Conservation (phyloP, 2,888 invertebrate species). For the Thalpophila matura region DNA sequence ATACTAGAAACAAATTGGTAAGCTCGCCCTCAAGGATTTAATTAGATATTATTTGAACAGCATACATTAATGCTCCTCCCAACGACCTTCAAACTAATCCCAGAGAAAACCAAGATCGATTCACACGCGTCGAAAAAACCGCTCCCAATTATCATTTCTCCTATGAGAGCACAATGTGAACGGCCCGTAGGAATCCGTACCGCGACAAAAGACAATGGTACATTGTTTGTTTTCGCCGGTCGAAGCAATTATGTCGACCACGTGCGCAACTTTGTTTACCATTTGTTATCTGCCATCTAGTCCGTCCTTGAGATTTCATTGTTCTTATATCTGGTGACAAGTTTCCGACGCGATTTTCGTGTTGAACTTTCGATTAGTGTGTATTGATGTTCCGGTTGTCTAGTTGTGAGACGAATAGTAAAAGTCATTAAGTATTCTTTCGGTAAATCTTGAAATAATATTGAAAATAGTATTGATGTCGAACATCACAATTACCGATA, state of each 20-base stretch:
- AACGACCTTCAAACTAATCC: conserved; percentile 18
- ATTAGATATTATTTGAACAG: too few species aligned
- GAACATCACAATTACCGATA: too few species aligned
- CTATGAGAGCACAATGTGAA: conserved; percentile 62
- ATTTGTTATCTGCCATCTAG: conserved; percentile 81
- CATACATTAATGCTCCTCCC: neutral
- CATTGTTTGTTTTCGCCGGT: conserved; percentile 82
- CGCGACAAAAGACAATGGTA: conserved; percentile 76
- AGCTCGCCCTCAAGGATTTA: too few species aligned
- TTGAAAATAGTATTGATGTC: too few species aligned
- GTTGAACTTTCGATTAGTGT: conserved; percentile 59
- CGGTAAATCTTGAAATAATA: too few species aligned
- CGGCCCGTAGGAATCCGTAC: conserved; percentile 63
- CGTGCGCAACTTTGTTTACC: conserved; percentile 84
- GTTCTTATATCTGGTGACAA: conserved; percentile 64
- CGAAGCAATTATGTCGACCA: conserved; percentile 80
- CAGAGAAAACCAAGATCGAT: conserved; percentile 14
- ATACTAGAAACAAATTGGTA: neutral
- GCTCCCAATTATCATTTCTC: conserved; percentile 60
- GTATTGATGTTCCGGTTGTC: conserved; percentile 31
- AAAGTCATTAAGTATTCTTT: too few species aligned
- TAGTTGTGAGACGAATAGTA: conserved; percentile 4
- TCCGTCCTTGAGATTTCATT: conserved; percentile 78
- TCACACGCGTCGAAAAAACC: conserved; percentile 45
- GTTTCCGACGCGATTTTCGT: conserved; percentile 61